phyloP scores from a whole-genome alignment of 2,113 vertebrate species.

The Pica pica region DNA sequence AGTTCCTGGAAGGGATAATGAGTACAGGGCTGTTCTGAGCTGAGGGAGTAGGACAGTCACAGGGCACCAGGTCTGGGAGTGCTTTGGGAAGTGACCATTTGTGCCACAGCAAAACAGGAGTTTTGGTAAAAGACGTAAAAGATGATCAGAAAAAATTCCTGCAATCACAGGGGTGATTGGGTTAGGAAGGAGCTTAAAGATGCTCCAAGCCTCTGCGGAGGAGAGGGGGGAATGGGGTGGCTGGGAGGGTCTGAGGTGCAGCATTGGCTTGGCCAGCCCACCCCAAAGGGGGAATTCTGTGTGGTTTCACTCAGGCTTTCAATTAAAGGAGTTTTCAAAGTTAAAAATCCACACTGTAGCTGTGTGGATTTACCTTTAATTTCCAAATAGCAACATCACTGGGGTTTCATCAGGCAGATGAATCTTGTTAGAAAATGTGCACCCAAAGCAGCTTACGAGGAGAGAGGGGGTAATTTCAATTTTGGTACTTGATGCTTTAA shows the following conservation, averaged over 20 bases:
- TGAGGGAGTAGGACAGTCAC: neutral
- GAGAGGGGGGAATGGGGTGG: neutral
- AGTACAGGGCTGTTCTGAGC: rapidly evolving
- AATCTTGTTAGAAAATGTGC: neutral
- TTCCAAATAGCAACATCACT: neutral
- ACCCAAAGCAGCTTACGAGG: neutral
- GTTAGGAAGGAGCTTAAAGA: neutral
- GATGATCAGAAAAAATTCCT: no score
- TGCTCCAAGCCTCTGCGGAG: neutral
- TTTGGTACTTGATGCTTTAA: neutral
- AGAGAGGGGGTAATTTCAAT: neutral
- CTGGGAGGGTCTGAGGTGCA: neutral
- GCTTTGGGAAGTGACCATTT: rapidly evolving
- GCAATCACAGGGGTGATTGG: neutral
- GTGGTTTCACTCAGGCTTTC: neutral
- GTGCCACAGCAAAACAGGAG: neutral
- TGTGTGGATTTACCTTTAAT: neutral
- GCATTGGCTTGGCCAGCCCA: neutral
- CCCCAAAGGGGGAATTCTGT: rapidly evolving
- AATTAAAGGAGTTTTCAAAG: rapidly evolving
- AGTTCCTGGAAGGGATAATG: neutral
- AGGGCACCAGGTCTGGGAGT: neutral
- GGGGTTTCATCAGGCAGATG: neutral
- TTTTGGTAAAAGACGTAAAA: neutral
- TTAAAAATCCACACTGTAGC: neutral